Percentiles rank a stretch among this genome's conserved stretches.
Evolutionary conservation across 1,140 invertebrate genomes (phyloP).

Genomic region (Drosophila kanapiae): DNA sequence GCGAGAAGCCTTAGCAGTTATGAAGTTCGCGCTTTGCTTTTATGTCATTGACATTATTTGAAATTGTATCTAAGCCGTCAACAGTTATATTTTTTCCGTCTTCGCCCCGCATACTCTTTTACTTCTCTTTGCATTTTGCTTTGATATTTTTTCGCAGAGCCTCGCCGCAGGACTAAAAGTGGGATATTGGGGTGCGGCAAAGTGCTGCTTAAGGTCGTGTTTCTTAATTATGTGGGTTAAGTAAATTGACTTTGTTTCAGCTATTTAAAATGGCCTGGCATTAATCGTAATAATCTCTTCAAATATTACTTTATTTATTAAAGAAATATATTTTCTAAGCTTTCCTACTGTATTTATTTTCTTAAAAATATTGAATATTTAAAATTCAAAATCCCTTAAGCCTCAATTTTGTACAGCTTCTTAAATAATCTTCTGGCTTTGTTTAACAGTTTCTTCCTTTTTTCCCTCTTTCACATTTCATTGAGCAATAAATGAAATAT

Average conservation of each 20-base stretch:
- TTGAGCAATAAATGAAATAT: conserved; percentile 20
- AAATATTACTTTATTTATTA: not conserved
- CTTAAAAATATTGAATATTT: not conserved
- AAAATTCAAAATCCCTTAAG: not conserved
- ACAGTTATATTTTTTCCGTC: conserved; percentile 35
- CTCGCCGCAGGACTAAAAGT: conserved; percentile 3
- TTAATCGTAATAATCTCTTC: too few relatives aligned
- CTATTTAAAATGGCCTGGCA: not conserved
- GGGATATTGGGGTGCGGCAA: conserved; percentile 8
- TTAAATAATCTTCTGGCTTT: not conserved
- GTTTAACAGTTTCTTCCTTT: not conserved
- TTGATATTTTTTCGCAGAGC: conserved; percentile 1
- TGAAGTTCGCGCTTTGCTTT: conserved; percentile 73
- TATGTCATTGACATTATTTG: conserved; percentile 70
- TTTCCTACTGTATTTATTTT: not conserved
- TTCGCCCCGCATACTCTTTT: not conserved
- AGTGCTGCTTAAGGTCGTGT: not conserved
- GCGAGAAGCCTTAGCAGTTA: conserved; percentile 75
- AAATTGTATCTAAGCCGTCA: conserved; percentile 60
- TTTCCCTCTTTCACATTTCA: not conserved
- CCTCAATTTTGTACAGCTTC: not conserved
- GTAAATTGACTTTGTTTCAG: not conserved
- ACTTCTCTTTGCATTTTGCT: not conserved
- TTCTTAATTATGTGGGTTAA: not conserved
- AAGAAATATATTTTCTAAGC: not conserved